phyloP scores from a whole-genome alignment of 1,140 invertebrate species.

The Thalassaphorura encarpata region DNA sequence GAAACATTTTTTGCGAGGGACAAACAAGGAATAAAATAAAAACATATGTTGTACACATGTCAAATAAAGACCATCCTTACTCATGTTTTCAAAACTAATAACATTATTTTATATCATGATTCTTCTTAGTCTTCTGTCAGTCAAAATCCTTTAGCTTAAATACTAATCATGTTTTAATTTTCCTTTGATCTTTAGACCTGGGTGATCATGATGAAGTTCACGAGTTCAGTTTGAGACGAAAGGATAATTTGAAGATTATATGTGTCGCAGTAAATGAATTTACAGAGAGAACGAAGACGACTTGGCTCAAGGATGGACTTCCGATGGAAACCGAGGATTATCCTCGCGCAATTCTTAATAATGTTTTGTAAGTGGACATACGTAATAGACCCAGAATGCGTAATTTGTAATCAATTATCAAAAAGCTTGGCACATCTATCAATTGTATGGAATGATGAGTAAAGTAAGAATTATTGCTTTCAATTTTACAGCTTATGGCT shows the following conservation, averaged over 20 bases:
- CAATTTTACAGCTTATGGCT: conserved; percentile 3
- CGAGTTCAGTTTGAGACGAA: background rate
- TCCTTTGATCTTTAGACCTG: background rate
- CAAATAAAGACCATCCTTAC: too few relatives aligned
- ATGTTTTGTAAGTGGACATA: conserved; percentile 16
- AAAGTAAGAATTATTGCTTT: background rate
- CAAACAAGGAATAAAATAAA: too few relatives aligned
- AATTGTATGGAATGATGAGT: background rate
- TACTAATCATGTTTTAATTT: too few relatives aligned
- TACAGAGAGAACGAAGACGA: background rate
- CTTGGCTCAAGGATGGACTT: conserved; percentile 21
- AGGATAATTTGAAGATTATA: background rate
- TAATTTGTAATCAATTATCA: too few relatives aligned
- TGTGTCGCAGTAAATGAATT: conserved; percentile 15
- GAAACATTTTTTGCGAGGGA: too few relatives aligned
- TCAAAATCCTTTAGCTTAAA: too few relatives aligned
- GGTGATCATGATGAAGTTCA: background rate
- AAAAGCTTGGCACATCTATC: too few relatives aligned
- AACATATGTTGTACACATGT: too few relatives aligned
- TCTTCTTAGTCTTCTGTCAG: too few relatives aligned
- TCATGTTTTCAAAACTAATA: too few relatives aligned
- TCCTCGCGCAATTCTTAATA: conserved; percentile 8
- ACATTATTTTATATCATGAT: too few relatives aligned
- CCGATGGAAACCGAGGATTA: conserved; percentile 8
- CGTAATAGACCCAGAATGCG: background rate